Conservation (phyloP, 2,888 invertebrate genomes). For the Thysanoteuthis rhombus region DNA sequence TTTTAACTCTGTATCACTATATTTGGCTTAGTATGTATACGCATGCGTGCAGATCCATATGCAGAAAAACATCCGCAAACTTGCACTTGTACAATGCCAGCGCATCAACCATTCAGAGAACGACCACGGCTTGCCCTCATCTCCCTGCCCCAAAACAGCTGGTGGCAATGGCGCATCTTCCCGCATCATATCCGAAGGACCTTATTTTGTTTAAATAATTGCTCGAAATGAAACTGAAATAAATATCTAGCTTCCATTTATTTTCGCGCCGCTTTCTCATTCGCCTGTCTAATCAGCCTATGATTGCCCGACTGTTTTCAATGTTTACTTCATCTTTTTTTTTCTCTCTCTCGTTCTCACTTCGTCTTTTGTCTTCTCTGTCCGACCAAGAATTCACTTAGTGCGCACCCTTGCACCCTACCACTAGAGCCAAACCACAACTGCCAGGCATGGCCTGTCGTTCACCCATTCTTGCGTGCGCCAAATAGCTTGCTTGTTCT, state of each 20-base stretch:
- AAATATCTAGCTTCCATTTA: slow-evolving; percentile 28
- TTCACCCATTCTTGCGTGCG: neutral
- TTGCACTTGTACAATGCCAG: neutral
- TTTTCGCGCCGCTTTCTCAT: slow-evolving; percentile 14
- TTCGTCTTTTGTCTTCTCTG: neutral
- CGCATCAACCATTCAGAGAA: neutral
- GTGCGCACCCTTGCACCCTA: neutral
- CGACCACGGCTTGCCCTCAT: neutral
- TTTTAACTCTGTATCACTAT: no score
- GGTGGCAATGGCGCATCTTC: neutral
- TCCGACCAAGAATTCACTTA: neutral
- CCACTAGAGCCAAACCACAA: neutral
- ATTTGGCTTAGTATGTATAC: no score
- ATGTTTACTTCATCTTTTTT: neutral
- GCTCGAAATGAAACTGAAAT: slow-evolving; percentile 29
- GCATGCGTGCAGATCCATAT: no score
- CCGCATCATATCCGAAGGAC: slow-evolving; percentile 16
- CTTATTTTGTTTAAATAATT: slow-evolving; percentile 26
- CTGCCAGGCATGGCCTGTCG: neutral
- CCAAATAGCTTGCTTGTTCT: neutral
- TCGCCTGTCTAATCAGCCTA: neutral
- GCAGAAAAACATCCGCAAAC: no score
- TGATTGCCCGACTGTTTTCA: neutral
- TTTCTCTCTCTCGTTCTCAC: neutral
- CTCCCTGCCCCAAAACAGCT: neutral